These are phyloP conservation scores for Acromyrmex charruanus DNA, from an alignment of 1,140 invertebrate species.

Conservation along the genomic window DNA sequence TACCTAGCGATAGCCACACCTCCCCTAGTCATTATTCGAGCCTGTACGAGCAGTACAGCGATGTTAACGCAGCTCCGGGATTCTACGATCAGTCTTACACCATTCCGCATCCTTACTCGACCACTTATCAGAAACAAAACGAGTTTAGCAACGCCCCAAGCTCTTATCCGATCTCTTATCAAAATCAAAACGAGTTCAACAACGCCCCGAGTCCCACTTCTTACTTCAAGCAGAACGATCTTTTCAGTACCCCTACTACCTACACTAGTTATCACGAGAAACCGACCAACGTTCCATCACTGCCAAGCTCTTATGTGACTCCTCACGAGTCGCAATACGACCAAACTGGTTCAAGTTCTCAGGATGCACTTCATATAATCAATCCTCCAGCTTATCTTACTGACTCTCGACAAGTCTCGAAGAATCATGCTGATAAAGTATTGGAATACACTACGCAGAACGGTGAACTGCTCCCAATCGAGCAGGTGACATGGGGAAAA, in stretches of 20 bases:
- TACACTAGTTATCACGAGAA: slow-evolving; percentile 3
- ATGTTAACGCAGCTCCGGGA: not conserved
- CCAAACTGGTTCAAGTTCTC: not conserved
- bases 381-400: slow-evolving; percentile 23
- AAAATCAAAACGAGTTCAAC: slow-evolving; percentile 5
- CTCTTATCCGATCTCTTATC: slow-evolving; percentile 18
- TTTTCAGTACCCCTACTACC: not conserved
- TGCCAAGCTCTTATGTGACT: not conserved
- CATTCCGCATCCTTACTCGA: not conserved
- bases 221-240: slow-evolving; percentile 8
- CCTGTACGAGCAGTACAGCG: slow-evolving; percentile 3
- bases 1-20: slow-evolving; percentile 20
- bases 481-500: slow-evolving; percentile 10
- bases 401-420: not conserved
- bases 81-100: not conserved
- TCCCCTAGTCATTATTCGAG: not conserved
- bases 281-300: not conserved
- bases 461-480: not conserved
- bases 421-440: not conserved
- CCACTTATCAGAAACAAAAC: slow-evolving; percentile 14
- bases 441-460: not conserved
- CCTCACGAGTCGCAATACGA: not conserved
- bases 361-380: slow-evolving; percentile 18
- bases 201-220: not conserved
- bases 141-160: slow-evolving; percentile 28